Evolutionary conservation across 2,113 vertebrate species (phyloP), one percentile per base, ranked within the genome.

Genomic region (Sinocyclocheilus maitianheensis): DNA sequence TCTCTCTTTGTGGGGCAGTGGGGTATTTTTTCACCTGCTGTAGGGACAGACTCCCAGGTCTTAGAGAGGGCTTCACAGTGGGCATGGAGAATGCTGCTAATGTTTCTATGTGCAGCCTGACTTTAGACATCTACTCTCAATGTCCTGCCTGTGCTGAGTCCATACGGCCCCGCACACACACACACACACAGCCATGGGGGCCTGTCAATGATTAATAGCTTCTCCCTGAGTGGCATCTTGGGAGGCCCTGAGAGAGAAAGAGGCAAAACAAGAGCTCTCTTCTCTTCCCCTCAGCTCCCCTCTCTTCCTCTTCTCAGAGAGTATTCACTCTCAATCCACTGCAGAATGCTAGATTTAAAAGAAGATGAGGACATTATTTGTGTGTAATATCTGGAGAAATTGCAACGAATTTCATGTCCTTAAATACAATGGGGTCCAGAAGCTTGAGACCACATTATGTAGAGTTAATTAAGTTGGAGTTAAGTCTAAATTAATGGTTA

Each of bases 211-310:
- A 89, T 88, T 84, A 89, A 89, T 89, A 80, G 88, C 75, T 72
- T 86, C 85, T 84, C 86, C 84, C 83, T 89, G 87, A 90, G 88
- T 86, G 84, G 87, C 88, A 89, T 88, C 88, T 87, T 88, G 86
- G 89, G 88, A 86, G 89, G 88, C 86, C 81, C 81, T 46, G 85
- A 84, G 85, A 76, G 83, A 87, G 84, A 81, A 77, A 74, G 78
- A 86, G 78, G 43, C 76, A 88, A 84, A 82, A 84, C 88, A 86
- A 86, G 60, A 78, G 65, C 77, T 81, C n/a, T 81, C 34, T 86
- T 77, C 26, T 26, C 26, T 87, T 60, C 53, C 75, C 63, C 83
- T 79, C 53, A 10, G 80, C 71, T 76, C 51, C 10, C 24, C 55
- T 62, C 34, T 48, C 75, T 69, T 84, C 69, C 26, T 43, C 51